phyloP scores from a whole-genome alignment of 2,113 vertebrate species.

The Pseudorectes ferrugineus region DNA sequence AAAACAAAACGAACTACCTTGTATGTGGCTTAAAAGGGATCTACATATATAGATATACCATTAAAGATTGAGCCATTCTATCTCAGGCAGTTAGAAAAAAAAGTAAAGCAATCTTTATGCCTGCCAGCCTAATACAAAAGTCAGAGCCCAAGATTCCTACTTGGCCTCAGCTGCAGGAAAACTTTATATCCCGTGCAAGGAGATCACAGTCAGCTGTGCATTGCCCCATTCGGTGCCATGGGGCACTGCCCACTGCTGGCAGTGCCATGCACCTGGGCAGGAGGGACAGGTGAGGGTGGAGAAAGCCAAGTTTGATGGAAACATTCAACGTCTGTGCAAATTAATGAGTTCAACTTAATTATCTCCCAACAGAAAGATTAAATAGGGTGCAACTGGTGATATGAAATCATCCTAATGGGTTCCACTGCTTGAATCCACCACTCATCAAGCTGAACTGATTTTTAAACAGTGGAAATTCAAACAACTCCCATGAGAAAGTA shows the following conservation, averaged over 20 bases:
- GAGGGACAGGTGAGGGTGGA: neutral
- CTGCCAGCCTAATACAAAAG: neutral
- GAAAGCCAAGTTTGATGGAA: neutral
- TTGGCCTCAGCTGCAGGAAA: neutral
- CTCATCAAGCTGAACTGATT: conserved; percentile 48
- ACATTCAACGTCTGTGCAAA: neutral
- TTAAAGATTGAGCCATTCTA: neutral
- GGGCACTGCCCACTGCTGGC: neutral
- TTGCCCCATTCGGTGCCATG: fast-evolving
- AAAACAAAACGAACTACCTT: neutral
- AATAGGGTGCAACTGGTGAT: conserved; percentile 24
- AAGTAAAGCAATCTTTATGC: neutral
- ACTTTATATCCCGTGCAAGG: neutral
- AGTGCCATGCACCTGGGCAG: neutral
- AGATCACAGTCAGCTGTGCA: neutral
- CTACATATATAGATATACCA: neutral
- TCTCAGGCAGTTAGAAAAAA: neutral
- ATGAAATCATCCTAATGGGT: conserved; percentile 6
- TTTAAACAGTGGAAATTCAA: conserved; percentile 56
- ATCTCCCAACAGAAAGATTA: conserved; percentile 45
- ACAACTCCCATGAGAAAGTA: conserved; percentile 43
- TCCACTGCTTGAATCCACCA: conserved; percentile 38
- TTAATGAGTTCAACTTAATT: conserved; percentile 34
- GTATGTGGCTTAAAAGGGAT: neutral
- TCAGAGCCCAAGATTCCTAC: neutral